phyloP scores from a whole-genome alignment of 1,140 invertebrate species.

The Meloidogyne exigua region DNA sequence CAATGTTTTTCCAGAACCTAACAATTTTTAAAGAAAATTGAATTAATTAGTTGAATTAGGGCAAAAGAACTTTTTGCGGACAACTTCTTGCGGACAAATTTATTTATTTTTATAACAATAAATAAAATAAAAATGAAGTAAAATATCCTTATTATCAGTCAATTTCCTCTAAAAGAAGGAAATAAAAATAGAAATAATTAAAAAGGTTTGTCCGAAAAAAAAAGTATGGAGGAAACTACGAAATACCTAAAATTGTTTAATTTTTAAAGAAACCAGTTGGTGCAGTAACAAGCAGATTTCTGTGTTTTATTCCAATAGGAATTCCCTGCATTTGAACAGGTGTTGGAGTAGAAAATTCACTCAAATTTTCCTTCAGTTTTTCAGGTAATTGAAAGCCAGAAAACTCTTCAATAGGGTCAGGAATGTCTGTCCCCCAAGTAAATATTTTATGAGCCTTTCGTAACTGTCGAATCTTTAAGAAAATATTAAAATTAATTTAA shows the following conservation, averaged over 20 bases:
- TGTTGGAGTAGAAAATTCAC: slow-evolving; percentile 79
- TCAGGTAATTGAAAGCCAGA: slow-evolving; percentile 66
- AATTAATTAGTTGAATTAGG: too few relatives aligned
- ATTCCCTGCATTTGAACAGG: slow-evolving; percentile 91
- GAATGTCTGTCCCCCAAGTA: slow-evolving; percentile 57
- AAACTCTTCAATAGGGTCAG: slow-evolving; percentile 55
- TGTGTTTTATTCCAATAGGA: slow-evolving; percentile 78
- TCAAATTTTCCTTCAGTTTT: slow-evolving; percentile 75
- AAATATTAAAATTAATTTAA: neutral
- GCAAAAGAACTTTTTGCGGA: too few relatives aligned
- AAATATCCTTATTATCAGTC: too few relatives aligned
- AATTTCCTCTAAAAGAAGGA: too few relatives aligned
- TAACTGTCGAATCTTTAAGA: slow-evolving; percentile 38
- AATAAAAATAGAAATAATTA: too few relatives aligned
- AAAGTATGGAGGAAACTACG: too few relatives aligned
- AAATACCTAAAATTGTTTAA: too few relatives aligned
- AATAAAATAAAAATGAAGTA: too few relatives aligned
- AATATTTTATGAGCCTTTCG: slow-evolving; percentile 56
- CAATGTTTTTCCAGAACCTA: slow-evolving; percentile 67
- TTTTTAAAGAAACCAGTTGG: slow-evolving; percentile 67
- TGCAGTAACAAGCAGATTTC: slow-evolving; percentile 86
- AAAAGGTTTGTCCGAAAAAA: too few relatives aligned
- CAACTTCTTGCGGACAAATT: too few relatives aligned
- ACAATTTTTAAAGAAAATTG: slow-evolving; percentile 5
- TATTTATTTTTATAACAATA: too few relatives aligned